These are phyloP conservation scores for Enhydra lutris DNA, from an alignment of 2,113 vertebrate species.

Conservation along the genomic window DNA sequence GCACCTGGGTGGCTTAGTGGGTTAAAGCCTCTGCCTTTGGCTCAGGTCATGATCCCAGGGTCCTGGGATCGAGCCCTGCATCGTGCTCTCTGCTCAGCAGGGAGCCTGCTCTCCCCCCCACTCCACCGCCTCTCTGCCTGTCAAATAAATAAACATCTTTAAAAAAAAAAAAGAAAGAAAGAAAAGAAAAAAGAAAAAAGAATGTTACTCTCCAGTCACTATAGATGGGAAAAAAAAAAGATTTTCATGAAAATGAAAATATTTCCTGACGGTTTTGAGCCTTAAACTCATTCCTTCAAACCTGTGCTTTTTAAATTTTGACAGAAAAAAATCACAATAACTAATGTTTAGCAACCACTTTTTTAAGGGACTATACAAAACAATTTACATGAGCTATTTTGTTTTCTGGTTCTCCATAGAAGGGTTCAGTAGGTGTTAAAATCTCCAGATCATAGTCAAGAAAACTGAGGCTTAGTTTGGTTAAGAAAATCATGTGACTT, in stretches of 20 bases:
- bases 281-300: neutral
- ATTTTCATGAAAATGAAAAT: neutral
- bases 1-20: no score
- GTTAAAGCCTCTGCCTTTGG: no score
- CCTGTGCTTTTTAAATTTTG: neutral
- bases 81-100: no score
- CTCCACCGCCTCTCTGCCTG: no score
- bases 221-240: neutral
- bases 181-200: rapidly evolving
- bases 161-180: no score
- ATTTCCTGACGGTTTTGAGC: neutral
- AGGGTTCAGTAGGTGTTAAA: neutral
- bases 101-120: no score
- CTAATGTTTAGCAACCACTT: neutral
- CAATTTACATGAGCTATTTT: neutral
- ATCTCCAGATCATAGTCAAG: no score
- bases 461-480: neutral
- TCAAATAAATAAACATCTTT: no score
- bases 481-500: neutral
- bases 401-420: neutral
- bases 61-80: no score
- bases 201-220: neutral
- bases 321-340: neutral
- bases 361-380: neutral
- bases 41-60: no score